phyloP scores from a whole-genome alignment of 2,888 invertebrate species.

The Pinctada fucata region DNA sequence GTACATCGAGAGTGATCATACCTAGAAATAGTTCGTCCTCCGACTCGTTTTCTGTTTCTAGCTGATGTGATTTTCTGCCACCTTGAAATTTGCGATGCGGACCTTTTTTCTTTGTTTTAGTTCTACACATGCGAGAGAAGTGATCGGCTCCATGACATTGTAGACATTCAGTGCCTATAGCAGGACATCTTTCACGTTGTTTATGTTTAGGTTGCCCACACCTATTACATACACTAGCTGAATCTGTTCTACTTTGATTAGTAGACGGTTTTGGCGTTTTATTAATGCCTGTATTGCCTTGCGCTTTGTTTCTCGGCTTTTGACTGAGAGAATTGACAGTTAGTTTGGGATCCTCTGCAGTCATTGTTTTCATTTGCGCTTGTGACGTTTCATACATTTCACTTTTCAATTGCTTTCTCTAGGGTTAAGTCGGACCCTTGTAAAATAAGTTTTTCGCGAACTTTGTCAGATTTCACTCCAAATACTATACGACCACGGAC shows the following conservation, averaged over 20 bases:
- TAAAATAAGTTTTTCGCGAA: too few relatives aligned
- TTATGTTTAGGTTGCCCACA: constrained; percentile 17
- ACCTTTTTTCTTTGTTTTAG: constrained; percentile 1
- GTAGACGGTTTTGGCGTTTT: neutral
- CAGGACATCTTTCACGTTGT: constrained; percentile 31
- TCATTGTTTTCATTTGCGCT: constrained; percentile 38
- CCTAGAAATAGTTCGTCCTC: too few relatives aligned
- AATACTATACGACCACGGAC: constrained; percentile 46
- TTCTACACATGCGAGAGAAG: constrained; percentile 30
- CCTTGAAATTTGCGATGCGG: neutral
- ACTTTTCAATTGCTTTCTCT: constrained; percentile 38
- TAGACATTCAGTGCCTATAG: constrained; percentile 32
- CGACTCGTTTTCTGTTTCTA: constrained; percentile 27
- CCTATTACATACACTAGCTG: constrained; percentile 1
- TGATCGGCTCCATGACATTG: constrained; percentile 38
- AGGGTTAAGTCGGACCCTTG: too few relatives aligned
- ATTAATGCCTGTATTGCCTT: neutral
- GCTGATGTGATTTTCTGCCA: neutral
- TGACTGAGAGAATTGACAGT: neutral
- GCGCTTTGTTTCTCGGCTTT: neutral
- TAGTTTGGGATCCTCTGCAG: constrained; percentile 26
- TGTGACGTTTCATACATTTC: constrained; percentile 34
- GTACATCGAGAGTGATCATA: neutral
- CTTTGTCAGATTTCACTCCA: too few relatives aligned
- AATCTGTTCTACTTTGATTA: neutral